A percentile compares a stretch with the other conserved stretches of the same genome.
Conservation (phyloP, 2,888 invertebrate genomes). For the Resseliella maxima region DNA sequence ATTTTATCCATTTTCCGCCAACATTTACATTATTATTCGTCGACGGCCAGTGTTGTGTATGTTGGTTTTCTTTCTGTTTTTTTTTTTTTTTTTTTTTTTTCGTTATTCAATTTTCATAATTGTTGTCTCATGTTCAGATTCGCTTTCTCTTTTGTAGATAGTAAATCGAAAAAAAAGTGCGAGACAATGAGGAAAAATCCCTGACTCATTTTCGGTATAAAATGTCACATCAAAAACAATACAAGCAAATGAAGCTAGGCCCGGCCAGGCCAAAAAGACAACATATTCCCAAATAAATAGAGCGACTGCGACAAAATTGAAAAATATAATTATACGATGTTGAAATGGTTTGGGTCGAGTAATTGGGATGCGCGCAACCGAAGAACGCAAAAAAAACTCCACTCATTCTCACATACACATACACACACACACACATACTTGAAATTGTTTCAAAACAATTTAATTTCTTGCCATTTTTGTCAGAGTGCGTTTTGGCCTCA, state of each 20-base stretch:
- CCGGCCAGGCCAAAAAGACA: neutral
- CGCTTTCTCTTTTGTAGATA: neutral
- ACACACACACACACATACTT: no score
- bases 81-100: no score
- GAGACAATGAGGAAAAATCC: neutral
- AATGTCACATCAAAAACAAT: slow-evolving; percentile 31
- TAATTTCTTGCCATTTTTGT: neutral
- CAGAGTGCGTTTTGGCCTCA: neutral
- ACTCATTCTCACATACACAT: no score
- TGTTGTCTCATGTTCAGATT: neutral
- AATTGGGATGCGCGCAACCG: neutral
- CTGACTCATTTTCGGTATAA: neutral
- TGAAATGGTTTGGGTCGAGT: neutral
- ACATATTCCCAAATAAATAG: neutral
- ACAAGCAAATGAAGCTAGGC: neutral
- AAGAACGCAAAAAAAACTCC: no score
- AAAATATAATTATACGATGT: slow-evolving; percentile 31
- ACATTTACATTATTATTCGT: neutral
- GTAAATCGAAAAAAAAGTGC: neutral
- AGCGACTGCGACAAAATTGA: neutral
- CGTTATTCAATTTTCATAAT: slow-evolving; percentile 38
- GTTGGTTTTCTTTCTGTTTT: neutral
- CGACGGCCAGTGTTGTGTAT: neutral
- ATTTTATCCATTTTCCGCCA: slow-evolving; percentile 4
- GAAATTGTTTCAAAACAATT: neutral